Evolutionary conservation across 92 coral and sea anemone genomes (phyloP).

Genomic region (Blastomussa wellsi): DNA sequence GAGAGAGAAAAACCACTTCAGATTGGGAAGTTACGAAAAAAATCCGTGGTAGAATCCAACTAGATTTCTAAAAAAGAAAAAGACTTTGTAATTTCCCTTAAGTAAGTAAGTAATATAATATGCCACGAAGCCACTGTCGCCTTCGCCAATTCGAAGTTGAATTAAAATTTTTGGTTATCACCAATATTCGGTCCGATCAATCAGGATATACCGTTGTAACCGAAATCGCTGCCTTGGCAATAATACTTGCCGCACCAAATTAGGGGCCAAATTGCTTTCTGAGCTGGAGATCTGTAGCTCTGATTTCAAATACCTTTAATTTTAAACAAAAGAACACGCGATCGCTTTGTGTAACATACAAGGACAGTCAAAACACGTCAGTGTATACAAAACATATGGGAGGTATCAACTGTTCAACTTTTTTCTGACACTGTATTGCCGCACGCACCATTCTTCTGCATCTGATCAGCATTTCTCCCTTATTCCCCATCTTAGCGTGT

Average conservation of each 20-base stretch:
- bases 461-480: neutral
- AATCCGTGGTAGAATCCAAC: too few relatives aligned
- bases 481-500: neutral
- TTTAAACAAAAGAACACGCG: conserved; percentile 46
- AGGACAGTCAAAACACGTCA: conserved; percentile 17
- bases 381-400: neutral
- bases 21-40: neutral
- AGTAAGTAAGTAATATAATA: neutral
- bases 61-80: neutral
- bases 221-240: conserved; percentile 10
- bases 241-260: neutral
- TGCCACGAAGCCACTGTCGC: neutral
- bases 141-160: neutral
- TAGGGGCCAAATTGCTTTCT: conserved; percentile 25
- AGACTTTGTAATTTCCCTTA: neutral
- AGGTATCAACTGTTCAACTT: neutral
- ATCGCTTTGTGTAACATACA: conserved; percentile 22
- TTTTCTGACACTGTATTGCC: neutral
- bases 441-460: neutral
- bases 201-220: neutral
- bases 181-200: neutral
- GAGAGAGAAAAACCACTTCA: neutral
- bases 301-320: conserved; percentile 4
- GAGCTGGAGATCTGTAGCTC: conserved; percentile 3
- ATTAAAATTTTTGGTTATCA: neutral